A percentile compares a stretch with the other conserved stretches of the same genome.
Conservation (phyloP, 2,113 vertebrate genomes). For the Micromys minutus region DNA sequence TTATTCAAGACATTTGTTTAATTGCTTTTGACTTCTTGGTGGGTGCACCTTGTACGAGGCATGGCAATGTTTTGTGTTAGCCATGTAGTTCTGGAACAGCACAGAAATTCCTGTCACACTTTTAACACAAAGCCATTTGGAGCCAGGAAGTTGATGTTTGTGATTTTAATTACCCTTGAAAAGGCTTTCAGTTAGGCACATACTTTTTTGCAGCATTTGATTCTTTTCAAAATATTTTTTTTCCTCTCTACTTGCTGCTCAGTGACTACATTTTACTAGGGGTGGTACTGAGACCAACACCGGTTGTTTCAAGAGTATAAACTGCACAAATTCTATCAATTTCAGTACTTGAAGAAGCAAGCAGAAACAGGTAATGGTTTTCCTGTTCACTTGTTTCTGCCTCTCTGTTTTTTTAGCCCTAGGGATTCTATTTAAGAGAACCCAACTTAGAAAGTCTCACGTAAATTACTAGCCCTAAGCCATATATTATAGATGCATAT, state of each 20-base stretch:
- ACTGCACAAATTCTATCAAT: neutral
- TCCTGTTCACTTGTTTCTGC: neutral
- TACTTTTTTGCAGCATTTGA: neutral
- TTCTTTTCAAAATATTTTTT: neutral
- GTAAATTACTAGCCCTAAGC: neutral
- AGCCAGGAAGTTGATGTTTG: neutral
- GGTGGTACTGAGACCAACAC: neutral
- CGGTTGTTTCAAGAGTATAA: neutral
- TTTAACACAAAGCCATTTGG: neutral
- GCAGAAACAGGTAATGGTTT: neutral
- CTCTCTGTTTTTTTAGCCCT: neutral
- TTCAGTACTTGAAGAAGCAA: slow-evolving; percentile 29
- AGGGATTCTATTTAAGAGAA: neutral
- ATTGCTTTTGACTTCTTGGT: slow-evolving; percentile 68
- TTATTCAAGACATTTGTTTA: slow-evolving; percentile 66
- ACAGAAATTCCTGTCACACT: slow-evolving; percentile 29
- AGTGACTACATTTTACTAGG: neutral
- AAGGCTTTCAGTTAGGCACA: neutral
- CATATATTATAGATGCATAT: neutral
- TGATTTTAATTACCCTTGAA: neutral
- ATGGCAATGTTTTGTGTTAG: slow-evolving; percentile 34
- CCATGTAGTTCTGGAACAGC: neutral
- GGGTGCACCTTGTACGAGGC: neutral
- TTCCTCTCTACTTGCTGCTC: neutral
- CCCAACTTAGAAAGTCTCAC: neutral